Evolutionary conservation across 2,113 vertebrate genomes (phyloP).

Genomic region (Cebus imitator): DNA sequence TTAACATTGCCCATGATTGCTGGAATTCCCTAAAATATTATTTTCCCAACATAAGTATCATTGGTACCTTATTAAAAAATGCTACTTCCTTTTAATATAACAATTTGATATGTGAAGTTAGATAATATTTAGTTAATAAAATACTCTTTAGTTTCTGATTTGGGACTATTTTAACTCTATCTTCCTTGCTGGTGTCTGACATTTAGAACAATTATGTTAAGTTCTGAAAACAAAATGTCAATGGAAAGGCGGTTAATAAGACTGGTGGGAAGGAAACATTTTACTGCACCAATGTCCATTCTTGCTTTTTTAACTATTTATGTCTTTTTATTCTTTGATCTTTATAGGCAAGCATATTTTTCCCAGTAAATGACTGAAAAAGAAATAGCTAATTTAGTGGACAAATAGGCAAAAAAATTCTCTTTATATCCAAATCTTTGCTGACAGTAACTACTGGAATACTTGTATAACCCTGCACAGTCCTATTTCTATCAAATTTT

Average conservation of each 20-base stretch:
- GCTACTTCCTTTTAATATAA: not conserved
- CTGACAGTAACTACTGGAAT: not conserved
- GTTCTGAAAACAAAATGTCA: not conserved
- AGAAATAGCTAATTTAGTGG: not conserved
- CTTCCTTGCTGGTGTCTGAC: not conserved
- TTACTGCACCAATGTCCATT: not conserved
- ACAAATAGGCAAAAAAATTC: not conserved
- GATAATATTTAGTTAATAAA: not conserved
- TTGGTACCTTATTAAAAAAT: not conserved
- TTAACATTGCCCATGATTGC: not conserved
- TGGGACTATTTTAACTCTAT: not conserved
- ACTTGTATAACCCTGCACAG: not conserved
- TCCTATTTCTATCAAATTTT: not conserved
- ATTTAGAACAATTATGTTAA: not conserved
- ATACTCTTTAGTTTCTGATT: not conserved
- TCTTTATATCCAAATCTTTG: not conserved
- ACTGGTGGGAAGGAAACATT: not conserved
- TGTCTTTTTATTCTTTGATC: not conserved
- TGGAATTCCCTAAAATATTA: not conserved
- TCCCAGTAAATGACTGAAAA: not conserved
- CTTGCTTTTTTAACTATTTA: not conserved
- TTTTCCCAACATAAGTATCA: not conserved
- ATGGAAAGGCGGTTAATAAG: not conserved
- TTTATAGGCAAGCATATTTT: not conserved
- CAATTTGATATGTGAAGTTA: not conserved